Conservation (phyloP, 2,113 vertebrate species). For the Opisthocomus hoazin region DNA sequence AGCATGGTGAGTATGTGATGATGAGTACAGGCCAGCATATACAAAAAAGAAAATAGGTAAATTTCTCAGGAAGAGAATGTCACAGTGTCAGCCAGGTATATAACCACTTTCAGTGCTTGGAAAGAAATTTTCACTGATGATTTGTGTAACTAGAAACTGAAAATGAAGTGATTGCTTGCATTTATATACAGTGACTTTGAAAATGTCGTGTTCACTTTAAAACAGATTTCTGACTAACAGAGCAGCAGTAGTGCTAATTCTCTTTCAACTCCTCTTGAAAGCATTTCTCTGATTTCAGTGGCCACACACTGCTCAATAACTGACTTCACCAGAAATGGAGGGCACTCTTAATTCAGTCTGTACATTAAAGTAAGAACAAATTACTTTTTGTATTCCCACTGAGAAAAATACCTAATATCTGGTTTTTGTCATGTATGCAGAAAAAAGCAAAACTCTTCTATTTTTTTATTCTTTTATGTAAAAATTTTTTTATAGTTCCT, state of each 20-base stretch:
- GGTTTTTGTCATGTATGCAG: neutral
- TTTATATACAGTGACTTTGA: constrained; percentile 5
- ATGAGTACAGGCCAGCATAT: neutral
- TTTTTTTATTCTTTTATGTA: neutral
- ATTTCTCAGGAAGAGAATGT: neutral
- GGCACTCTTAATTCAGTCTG: neutral
- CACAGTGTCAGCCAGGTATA: neutral
- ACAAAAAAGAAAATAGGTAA: neutral
- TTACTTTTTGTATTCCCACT: neutral
- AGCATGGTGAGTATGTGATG: neutral
- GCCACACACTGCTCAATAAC: neutral
- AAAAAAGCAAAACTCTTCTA: neutral
- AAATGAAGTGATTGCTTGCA: constrained; percentile 17
- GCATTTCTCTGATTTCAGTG: neutral
- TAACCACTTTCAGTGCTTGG: neutral
- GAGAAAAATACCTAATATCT: neutral
- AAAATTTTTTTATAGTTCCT: neutral
- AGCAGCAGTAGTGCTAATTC: neutral
- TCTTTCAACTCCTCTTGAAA: constrained; percentile 2
- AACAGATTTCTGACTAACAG: constrained; percentile 7
- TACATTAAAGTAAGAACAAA: neutral
- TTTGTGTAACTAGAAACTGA: neutral
- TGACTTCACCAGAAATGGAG: neutral
- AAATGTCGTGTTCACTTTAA: constrained; percentile 42
- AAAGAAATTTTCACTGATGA: neutral